Percentiles rank a stretch among this genome's conserved stretches.
These are phyloP conservation scores for Dipodomys ordii DNA, from an alignment of 2,113 vertebrate genomes.

Conservation along the genomic window DNA sequence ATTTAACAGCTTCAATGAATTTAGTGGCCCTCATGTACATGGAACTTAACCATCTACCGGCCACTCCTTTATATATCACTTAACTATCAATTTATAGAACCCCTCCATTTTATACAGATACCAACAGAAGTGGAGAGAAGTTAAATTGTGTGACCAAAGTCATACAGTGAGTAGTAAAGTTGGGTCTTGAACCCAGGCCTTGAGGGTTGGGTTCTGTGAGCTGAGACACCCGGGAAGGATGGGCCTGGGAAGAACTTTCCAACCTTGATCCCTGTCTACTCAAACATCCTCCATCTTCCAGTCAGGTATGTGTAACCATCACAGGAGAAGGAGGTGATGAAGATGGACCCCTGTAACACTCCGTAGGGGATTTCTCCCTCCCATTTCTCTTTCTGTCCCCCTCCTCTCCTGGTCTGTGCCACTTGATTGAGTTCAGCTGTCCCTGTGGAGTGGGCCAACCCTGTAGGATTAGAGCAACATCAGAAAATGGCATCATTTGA, in stretches of 20 bases:
- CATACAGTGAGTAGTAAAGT: neutral
- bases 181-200: neutral
- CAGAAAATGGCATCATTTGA: conserved; percentile 10
- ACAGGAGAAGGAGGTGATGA: neutral
- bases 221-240: neutral
- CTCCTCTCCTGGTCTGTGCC: neutral
- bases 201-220: neutral
- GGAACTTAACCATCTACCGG: neutral
- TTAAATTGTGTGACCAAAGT: neutral
- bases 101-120: neutral
- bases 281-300: neutral
- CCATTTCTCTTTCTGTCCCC: neutral
- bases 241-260: neutral
- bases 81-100: neutral
- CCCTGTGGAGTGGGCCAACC: neutral
- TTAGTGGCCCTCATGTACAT: neutral
- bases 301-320: neutral
- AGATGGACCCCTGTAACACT: neutral
- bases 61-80: neutral
- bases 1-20: neutral
- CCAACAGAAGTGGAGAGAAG: neutral
- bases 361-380: neutral
- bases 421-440: conserved; percentile 34
- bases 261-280: neutral
- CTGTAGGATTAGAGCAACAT: conserved; percentile 33